These are phyloP conservation scores for Pelobates cultripes DNA, from an alignment of 2,797 vertebrate genomes.

Conservation along the genomic window DNA sequence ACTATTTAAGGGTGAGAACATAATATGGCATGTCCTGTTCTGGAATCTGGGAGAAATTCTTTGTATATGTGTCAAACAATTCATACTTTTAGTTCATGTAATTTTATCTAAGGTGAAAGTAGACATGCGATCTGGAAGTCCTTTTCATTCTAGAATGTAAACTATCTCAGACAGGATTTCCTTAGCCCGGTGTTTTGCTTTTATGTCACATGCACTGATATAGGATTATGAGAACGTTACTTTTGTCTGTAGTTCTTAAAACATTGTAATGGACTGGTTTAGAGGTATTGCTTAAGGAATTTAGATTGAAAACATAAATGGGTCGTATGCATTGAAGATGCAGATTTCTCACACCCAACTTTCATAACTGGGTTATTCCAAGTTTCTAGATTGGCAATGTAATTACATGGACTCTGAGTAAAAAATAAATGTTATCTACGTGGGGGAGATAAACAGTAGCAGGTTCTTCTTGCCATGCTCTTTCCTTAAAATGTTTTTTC, in stretches of 20 bases:
- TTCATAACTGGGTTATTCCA: too few relatives aligned
- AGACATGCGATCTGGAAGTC: slow-evolving; percentile 29
- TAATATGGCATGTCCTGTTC: slow-evolving; percentile 5
- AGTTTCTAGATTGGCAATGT: too few relatives aligned
- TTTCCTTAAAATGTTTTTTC: too few relatives aligned
- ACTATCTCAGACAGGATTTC: slow-evolving; percentile 51
- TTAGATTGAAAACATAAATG: too few relatives aligned
- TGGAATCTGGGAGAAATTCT: not conserved
- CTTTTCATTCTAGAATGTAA: slow-evolving; percentile 38
- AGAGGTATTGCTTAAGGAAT: not conserved
- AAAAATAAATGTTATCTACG: too few relatives aligned
- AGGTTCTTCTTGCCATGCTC: too few relatives aligned
- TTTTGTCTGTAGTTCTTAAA: slow-evolving; percentile 14
- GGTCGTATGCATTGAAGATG: too few relatives aligned
- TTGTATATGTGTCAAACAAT: slow-evolving; percentile 41
- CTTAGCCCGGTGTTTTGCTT: slow-evolving; percentile 26
- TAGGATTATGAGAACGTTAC: slow-evolving; percentile 28
- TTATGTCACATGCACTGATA: slow-evolving; percentile 17
- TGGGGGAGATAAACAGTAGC: too few relatives aligned
- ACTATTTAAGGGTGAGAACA: not conserved
- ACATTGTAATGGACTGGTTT: not conserved
- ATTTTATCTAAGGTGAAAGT: slow-evolving; percentile 51
- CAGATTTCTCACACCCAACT: too few relatives aligned
- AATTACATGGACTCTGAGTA: too few relatives aligned
- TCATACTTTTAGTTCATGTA: slow-evolving; percentile 28